Conservation (phyloP, 1,140 invertebrate species). For the Heliconius melpomene region DNA sequence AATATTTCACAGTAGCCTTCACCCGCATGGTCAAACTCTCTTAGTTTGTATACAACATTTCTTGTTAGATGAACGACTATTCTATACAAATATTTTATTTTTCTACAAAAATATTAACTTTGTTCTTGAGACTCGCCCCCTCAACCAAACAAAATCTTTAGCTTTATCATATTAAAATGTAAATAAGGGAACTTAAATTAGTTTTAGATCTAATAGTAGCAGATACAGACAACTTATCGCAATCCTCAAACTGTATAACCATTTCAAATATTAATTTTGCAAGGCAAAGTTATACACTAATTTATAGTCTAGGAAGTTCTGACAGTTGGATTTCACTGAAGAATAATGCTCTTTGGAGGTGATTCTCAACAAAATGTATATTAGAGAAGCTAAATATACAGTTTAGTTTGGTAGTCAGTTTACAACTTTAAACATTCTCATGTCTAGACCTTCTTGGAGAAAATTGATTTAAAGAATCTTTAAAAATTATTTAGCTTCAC, state of each 20-base stretch:
- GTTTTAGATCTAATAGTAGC: background rate
- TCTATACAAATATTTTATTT: background rate
- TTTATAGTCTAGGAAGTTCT: slow-evolving; percentile 39
- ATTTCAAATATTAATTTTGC: slow-evolving; percentile 35
- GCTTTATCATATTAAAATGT: background rate
- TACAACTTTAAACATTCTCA: background rate
- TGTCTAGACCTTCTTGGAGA: too few species aligned
- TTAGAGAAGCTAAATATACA: background rate
- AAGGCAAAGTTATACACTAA: slow-evolving; percentile 29
- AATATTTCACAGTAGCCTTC: too few species aligned
- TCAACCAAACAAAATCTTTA: too few species aligned
- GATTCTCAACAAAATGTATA: slow-evolving; percentile 3
- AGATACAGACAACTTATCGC: slow-evolving; percentile 4
- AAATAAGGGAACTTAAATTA: background rate
- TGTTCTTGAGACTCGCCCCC: too few species aligned
- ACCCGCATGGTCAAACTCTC: too few species aligned
- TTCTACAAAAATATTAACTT: background rate
- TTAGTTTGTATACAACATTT: too few species aligned
- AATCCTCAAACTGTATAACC: slow-evolving; percentile 1
- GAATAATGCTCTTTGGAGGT: slow-evolving; percentile 7
- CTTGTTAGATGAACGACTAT: too few species aligned
- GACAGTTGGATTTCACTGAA: slow-evolving; percentile 16
- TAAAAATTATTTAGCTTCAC: too few species aligned
- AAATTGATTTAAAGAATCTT: too few species aligned
- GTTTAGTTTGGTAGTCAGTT: background rate